These are phyloP conservation scores for Pomatorhinus ruficollis DNA, from an alignment of 2,113 vertebrate species.

Conservation along the genomic window DNA sequence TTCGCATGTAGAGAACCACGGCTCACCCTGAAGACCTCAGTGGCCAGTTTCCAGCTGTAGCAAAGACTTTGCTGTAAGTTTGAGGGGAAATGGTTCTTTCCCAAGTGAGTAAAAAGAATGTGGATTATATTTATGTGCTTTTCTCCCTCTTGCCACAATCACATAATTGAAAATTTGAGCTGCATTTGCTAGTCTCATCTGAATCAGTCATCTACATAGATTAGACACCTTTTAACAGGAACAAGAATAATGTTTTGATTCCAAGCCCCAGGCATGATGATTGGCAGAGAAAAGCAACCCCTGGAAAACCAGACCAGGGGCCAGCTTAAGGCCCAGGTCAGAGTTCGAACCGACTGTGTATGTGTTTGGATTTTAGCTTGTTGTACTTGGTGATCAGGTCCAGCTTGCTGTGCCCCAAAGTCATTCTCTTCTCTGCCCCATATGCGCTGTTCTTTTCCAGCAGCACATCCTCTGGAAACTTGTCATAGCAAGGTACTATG, in stretches of 20 bases:
- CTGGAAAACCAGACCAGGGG: neutral
- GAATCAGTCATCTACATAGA: neutral
- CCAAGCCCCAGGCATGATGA: neutral
- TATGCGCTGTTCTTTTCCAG: neutral
- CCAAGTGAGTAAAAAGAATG: neutral
- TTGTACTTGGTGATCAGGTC: slow-evolving; percentile 96
- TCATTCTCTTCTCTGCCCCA: slow-evolving; percentile 83
- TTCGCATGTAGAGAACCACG: neutral
- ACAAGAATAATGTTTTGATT: neutral
- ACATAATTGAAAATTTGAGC: neutral
- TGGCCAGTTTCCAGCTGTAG: neutral
- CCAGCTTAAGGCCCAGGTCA: neutral
- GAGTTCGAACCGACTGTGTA: slow-evolving; percentile 90
- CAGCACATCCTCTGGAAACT: slow-evolving; percentile 10
- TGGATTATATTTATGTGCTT: neutral
- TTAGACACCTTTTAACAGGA: neutral
- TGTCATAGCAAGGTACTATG: neutral
- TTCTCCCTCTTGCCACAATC: neutral
- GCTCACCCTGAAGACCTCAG: neutral
- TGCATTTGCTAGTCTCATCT: neutral
- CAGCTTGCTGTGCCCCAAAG: slow-evolving; percentile 94
- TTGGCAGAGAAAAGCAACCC: neutral
- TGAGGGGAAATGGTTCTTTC: neutral
- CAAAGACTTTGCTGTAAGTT: neutral
- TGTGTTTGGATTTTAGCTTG: slow-evolving; percentile 85